These are phyloP conservation scores for Elephantulus edwardii DNA, from an alignment of 2,113 vertebrate genomes.

Conservation along the genomic window DNA sequence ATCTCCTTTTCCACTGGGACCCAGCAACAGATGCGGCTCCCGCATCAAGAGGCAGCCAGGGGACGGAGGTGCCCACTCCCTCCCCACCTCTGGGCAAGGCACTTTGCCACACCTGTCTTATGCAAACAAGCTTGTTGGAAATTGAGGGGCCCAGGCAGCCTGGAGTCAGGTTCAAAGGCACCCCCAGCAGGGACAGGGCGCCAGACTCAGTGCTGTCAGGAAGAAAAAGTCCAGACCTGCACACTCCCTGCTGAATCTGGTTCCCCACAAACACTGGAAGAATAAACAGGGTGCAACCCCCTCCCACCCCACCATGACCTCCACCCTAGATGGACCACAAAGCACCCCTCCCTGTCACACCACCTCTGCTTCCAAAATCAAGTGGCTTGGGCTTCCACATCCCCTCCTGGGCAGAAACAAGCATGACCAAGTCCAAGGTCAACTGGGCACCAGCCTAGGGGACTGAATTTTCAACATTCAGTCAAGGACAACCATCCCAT, in stretches of 20 bases:
- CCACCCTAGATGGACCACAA: too few relatives aligned
- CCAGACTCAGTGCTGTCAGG: accelerated
- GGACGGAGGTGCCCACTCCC: not conserved
- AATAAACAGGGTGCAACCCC: accelerated
- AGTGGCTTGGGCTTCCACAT: not conserved
- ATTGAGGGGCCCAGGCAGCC: not conserved
- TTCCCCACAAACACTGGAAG: not conserved
- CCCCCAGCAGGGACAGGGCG: accelerated
- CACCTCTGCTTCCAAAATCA: not conserved
- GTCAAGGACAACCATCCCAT: not conserved
- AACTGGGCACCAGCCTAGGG: too few relatives aligned
- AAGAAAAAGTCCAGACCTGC: constrained; percentile 15
- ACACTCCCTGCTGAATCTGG: not conserved
- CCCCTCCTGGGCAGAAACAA: not conserved
- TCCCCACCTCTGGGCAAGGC: not conserved
- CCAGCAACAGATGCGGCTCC: not conserved
- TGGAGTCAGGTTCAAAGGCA: not conserved
- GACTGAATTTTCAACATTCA: not conserved
- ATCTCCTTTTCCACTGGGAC: not conserved
- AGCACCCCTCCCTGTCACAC: not conserved
- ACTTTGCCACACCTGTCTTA: not conserved
- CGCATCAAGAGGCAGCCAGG: not conserved
- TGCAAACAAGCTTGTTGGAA: not conserved
- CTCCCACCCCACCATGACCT: not conserved
- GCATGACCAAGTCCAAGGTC: not conserved